These are phyloP conservation scores for Epinephelus lanceolatus DNA, from an alignment of 2,113 vertebrate genomes.

Conservation along the genomic window DNA sequence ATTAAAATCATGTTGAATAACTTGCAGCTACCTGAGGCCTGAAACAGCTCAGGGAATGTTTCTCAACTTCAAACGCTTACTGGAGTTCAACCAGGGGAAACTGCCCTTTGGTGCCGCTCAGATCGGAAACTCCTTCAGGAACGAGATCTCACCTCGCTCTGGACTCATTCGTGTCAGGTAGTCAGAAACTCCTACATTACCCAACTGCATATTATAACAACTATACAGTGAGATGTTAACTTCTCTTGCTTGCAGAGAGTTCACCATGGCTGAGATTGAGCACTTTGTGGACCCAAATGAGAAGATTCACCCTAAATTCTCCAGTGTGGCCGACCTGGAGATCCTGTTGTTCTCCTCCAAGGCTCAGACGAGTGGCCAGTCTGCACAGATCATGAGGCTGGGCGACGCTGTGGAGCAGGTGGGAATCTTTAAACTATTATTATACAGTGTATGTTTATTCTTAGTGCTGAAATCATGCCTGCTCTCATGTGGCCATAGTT, in stretches of 20 bases:
- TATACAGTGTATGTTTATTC: background rate
- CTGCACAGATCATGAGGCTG: constrained; percentile 91
- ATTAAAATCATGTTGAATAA: background rate
- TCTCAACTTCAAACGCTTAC: constrained; percentile 97
- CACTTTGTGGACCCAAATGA: constrained; percentile 98
- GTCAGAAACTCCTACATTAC: background rate
- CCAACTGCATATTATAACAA: background rate
- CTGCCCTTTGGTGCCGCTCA: constrained; percentile 98
- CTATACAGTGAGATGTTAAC: background rate
- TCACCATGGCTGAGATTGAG: constrained; percentile 99
- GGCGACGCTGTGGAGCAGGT: constrained; percentile 98
- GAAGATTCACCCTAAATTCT: constrained; percentile 95
- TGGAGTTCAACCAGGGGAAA: constrained; percentile 99
- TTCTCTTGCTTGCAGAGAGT: constrained; percentile 87
- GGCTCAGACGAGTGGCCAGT: constrained; percentile 97
- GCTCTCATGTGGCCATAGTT: background rate
- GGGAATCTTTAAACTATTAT: background rate
- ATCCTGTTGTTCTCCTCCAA: constrained; percentile 94
- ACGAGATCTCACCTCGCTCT: constrained; percentile 98
- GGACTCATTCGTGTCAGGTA: constrained; percentile 96
- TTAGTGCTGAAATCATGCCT: background rate
- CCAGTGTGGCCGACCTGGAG: constrained; percentile 89
- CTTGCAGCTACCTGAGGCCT: constrained; percentile 93
- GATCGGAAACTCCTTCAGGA: constrained; percentile 98
- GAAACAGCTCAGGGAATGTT: constrained; percentile 99